Base-by-base conservation (phyloP, 1,140 invertebrate species). In the Conopomorpha cramerella region DNA sequence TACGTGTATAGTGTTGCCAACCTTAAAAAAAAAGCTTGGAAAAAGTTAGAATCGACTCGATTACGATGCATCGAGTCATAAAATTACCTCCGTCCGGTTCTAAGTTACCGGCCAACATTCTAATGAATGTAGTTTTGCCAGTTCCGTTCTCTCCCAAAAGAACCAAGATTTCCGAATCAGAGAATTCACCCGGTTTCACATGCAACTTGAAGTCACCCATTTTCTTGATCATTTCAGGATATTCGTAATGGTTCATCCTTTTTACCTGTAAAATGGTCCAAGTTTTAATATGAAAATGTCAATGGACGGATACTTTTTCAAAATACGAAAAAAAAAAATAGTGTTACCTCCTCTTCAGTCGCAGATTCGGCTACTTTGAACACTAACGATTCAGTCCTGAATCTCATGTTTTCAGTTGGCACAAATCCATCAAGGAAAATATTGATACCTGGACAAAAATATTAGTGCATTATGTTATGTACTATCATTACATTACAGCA, bases 371-470 rank as follows among this genome's bases (percentile, higher is more conserved):
- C 92, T 0, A 99, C 97, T 82, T 99, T 99, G 65, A 99, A 99
- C 2, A 96, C 91, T 8, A 99, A 79, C 1, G 95, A 95, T 73
- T 93, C 91, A 53, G 98, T 96, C 41, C 98, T 85, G 81, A 99
- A 99, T 63, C 98, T 85, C 71, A 99, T 86, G 81, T 99, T 99
- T 81, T 99, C 98, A 11, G 98, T 99, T 27, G 96, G 96, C 2
- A 99, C 95, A 82, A 98, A 99, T 27, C 98, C 98, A 79, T 99
- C 98, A 43, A 99, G 83, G 78, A 99, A 99, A 59, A 99, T 99
- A 70, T 99, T 99, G 57, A 99, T 99, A 57, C 93, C 90, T 90
- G 49, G 26, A 63, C 62, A 36, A 33, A 16, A 44, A 33, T 30
- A 27, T n/a, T n/a, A n/a, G n/a, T n/a, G 26, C 2, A 3, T n/a